Conservation (phyloP, 2,797 vertebrate species). For the Spinus pinus region DNA sequence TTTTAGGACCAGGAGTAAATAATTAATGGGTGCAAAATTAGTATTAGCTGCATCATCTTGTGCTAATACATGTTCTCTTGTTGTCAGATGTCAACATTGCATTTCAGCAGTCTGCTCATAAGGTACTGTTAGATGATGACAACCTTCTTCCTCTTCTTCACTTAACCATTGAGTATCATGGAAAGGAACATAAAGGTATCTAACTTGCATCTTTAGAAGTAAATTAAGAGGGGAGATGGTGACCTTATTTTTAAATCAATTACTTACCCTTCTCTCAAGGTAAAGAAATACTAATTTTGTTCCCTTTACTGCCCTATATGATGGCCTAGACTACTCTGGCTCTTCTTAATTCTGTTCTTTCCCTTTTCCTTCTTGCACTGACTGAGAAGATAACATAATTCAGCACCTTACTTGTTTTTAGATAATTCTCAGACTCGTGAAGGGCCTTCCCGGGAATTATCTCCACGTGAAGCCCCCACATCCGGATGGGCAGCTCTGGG, state of each 20-base stretch:
- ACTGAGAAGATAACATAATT: background rate
- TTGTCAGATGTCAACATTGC: constrained; percentile 93
- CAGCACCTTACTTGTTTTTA: constrained; percentile 55
- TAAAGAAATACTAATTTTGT: background rate
- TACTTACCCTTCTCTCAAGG: background rate
- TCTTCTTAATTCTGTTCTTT: background rate
- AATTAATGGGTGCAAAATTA: background rate
- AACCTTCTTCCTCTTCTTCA: constrained; percentile 95
- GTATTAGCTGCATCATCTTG: background rate
- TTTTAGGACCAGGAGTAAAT: background rate
- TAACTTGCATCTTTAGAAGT: background rate
- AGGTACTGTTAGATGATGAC: constrained; percentile 95
- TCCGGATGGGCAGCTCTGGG: constrained; percentile 98
- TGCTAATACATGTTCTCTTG: background rate
- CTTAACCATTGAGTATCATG: constrained; percentile 92
- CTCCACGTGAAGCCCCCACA: constrained; percentile 89
- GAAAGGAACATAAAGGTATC: constrained; percentile 93
- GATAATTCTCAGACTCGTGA: constrained; percentile 86
- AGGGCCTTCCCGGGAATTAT: constrained; percentile 87
- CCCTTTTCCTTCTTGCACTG: background rate
- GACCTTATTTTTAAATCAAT: background rate
- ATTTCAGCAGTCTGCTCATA: constrained; percentile 96
- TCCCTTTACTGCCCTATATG: background rate
- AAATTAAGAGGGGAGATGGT: background rate
- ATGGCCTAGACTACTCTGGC: background rate